Base-by-base conservation (phyloP, 2,797 vertebrate species). In the Hippoglossus hippoglossus region DNA sequence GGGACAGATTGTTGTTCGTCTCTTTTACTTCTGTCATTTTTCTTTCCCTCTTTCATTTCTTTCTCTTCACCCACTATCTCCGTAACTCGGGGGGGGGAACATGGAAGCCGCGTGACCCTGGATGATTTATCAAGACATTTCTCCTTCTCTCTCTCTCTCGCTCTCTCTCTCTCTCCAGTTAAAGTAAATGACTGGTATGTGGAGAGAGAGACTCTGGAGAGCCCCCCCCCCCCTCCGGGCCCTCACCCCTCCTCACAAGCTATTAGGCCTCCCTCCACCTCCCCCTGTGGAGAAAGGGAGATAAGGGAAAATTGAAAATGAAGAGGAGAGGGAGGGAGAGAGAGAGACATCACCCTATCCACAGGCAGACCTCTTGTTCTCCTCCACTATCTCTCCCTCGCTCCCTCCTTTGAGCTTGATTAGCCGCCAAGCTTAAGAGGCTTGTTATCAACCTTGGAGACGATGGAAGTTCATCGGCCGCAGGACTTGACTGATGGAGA, bases 271-370 rank as follows among this genome's bases (percentile, higher is more conserved):
- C 84, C 75, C 73, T 66, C 80, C 83, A 16, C 80, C 80, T 88
- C 85, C 91, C 89, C 84, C 90, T 83, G 84, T 59, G 76, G 89
- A 88, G 89, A 89, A 79, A 80, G 73, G 68, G 31, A 93, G 93
- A 93, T 93, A 93, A 93, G 92, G 83, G 78, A 80, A 88, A 92
- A 89, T 83, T 91, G 86, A 90, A 93, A 90, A 88, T 76, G 86
- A 88, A 85, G 86, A 81, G 81, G 63, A 79, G 70, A 63, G 77
- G 81, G 80, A 86, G 63, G 31, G 73, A 61, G 75, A 74, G 78
- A 77, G 82, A 87, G 73, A 79, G 82, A 77, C 72, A 82, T 87
- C 81, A 74, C 67, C 76, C 68, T 79, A 83, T 88, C 80, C 79
- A 80, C 66, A 66, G 64, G 67, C 77, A 71, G 82, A 31, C 58